Evolutionary conservation across 2,113 vertebrate genomes (phyloP).

Genomic region (Ptychochromis oligacanthus): DNA sequence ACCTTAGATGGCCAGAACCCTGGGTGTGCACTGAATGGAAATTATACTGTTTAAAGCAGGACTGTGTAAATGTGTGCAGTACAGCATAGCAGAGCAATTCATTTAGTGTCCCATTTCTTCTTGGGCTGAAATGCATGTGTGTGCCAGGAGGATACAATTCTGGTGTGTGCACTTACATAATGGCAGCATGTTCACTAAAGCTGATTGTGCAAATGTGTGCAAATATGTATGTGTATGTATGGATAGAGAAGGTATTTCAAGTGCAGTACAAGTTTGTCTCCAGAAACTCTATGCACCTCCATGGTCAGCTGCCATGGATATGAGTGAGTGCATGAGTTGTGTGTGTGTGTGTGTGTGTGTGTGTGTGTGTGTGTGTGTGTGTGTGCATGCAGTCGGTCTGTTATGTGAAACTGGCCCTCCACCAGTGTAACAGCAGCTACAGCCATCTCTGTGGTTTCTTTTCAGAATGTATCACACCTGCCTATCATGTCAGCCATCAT

Average conservation of each 20-base stretch:
- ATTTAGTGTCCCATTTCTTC: neutral
- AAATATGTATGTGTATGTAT: constrained; percentile 14
- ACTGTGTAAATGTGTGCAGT: neutral
- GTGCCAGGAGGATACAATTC: neutral
- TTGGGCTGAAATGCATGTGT: neutral
- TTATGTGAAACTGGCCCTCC: constrained; percentile 68
- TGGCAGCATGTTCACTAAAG: constrained; percentile 5
- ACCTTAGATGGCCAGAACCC: neutral
- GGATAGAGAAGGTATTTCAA: constrained; percentile 8
- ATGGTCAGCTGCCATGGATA: constrained; percentile 24
- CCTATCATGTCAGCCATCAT: constrained; percentile 40
- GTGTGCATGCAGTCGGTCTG: neutral
- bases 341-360: constrained; percentile 42
- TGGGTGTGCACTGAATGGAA: neutral
- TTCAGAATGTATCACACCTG: constrained; percentile 69
- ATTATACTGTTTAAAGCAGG: neutral
- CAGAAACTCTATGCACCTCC: constrained; percentile 19
- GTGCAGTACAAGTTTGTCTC: constrained; percentile 23
- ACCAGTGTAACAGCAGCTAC: constrained; percentile 58
- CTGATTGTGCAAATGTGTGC: constrained; percentile 54
- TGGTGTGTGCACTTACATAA: constrained; percentile 1
- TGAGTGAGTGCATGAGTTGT: neutral
- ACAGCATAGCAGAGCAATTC: neutral
- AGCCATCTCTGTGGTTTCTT: constrained; percentile 75
- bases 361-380: constrained; percentile 5